These are phyloP conservation scores for Agrochola lychnidis DNA, from an alignment of 2,888 invertebrate genomes.

Conservation along the genomic window DNA sequence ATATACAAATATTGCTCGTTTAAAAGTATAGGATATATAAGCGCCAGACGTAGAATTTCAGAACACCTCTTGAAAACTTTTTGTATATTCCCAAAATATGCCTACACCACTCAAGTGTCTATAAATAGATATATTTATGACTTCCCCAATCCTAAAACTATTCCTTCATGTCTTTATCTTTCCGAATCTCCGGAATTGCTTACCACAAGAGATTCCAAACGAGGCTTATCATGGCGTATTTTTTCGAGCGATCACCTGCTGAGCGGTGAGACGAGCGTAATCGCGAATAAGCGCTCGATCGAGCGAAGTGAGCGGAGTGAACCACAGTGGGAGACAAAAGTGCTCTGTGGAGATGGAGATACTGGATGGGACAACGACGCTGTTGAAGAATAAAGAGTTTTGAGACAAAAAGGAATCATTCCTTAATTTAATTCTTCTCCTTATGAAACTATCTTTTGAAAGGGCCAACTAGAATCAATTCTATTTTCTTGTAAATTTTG, in stretches of 20 bases:
- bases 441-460: not conserved
- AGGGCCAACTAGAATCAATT: not conserved
- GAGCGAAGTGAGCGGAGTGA: conserved; percentile 72
- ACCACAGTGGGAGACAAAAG: conserved; percentile 75
- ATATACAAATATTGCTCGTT: too few relatives aligned
- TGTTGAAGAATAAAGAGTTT: not conserved
- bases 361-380: conserved; percentile 36
- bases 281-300: conserved; percentile 82
- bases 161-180: conserved; percentile 31
- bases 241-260: conserved; percentile 65
- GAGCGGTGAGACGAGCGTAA: conserved; percentile 70
- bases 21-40: too few relatives aligned
- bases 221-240: conserved; percentile 63
- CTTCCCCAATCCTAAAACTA: conserved; percentile 34
- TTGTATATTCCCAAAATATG: not conserved
- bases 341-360: conserved; percentile 46
- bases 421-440: too few relatives aligned
- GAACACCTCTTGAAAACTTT: not conserved
- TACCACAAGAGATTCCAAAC: conserved; percentile 58
- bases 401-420: not conserved
- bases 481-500: not conserved
- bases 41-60: not conserved
- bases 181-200: conserved; percentile 48
- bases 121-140: conserved; percentile 35
- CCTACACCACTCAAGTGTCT: not conserved